Evolutionary conservation across 2,888 invertebrate species (phyloP), one percentile per base, ranked within the genome.

Genomic region (Stegophylla sp.): DNA sequence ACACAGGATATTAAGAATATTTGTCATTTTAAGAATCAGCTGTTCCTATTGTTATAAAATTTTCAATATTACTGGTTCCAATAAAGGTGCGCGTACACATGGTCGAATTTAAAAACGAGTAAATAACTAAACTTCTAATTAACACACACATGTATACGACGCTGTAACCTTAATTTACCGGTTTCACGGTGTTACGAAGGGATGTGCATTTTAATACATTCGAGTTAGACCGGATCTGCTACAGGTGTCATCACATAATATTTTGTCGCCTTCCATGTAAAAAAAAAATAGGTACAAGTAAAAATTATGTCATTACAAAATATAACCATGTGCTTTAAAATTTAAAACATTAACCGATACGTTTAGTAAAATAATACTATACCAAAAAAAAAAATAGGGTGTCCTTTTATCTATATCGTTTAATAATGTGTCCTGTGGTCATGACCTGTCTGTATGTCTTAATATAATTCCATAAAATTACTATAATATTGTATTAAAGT

Each of bases 31-130:
- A 56, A 56, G 56, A 56, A 56, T 56, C 56, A 56, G 56, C 56
- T 56, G 56, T 56, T 56, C 23, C 56, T 56, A 56, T 56, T 56
- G 56, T 56, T 56, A n/a, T n/a, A 23, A 56, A 20, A 20, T 56
- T 56, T 56, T 34, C 34, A 34, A 7, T 34, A 34, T 34, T 56
- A 56, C 56, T 23, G 56, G 56, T 56, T 56, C 20, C 10, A 23
- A n/a, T 12, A 56, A 23, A 56, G 56, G 56, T 56, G 56, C 56
- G 20, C 20, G 56, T 23, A 56, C 56, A 56, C 56, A 20, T 23
- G 56, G 56, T 20, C 12, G 56, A 56, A 23, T 56, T 56, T 56
- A 10, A 56, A 56, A 12, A 23, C 56, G 56, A 51, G 34, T 34
- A n/a, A 51, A n/a, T 51, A 9, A 56, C 56, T 56, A 10, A 12